Evolutionary conservation across 2,888 invertebrate species (phyloP).

Genomic region (Gibbula magus): DNA sequence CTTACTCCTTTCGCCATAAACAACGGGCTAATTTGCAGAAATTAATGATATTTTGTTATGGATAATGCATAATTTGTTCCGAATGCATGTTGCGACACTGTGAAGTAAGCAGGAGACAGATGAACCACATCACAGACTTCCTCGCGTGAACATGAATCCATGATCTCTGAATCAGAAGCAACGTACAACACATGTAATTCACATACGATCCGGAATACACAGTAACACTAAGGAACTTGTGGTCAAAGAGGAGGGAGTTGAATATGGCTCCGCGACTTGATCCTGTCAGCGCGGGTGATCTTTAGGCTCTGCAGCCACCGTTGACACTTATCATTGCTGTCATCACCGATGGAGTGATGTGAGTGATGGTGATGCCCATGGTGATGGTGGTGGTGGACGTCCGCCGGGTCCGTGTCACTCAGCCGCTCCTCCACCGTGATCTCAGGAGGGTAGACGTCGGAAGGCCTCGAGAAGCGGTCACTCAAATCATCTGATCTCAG

Average conservation of each 20-base stretch:
- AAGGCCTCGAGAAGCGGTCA: slow-evolving; percentile 23
- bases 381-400: not conserved
- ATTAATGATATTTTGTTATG: no score
- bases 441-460: slow-evolving; percentile 32
- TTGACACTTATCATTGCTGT: slow-evolving; percentile 61
- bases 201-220: not conserved
- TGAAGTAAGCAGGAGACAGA: no score
- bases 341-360: slow-evolving; percentile 38
- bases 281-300: slow-evolving; percentile 56
- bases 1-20: no score
- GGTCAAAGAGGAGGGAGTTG: slow-evolving; percentile 60
- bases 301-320: slow-evolving; percentile 63
- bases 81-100: no score
- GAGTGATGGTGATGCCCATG: slow-evolving; percentile 18
- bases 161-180: no score
- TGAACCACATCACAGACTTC: no score
- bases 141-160: no score
- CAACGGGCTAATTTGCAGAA: no score
- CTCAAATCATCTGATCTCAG: slow-evolving; percentile 29
- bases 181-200: not conserved
- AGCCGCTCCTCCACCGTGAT: slow-evolving; percentile 30
- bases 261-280: slow-evolving; percentile 66
- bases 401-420: slow-evolving; percentile 28
- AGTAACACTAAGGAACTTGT: not conserved
- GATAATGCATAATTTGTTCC: no score